Percentiles rank a stretch among this genome's conserved stretches.
These are phyloP conservation scores for Eristalis tenax DNA, from an alignment of 2,888 invertebrate genomes.

Conservation along the genomic window DNA sequence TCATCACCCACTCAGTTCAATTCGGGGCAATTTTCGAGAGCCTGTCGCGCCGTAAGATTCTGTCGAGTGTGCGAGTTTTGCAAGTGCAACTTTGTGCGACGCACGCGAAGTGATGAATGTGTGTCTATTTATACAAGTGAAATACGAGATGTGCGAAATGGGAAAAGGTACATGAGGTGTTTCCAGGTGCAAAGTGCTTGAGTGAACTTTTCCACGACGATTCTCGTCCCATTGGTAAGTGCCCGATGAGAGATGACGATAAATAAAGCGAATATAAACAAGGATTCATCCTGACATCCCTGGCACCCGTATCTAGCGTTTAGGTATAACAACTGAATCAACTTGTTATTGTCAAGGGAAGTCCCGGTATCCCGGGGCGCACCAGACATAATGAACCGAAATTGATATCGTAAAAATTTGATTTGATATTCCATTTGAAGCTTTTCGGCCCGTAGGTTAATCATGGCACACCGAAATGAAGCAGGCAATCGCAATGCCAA, in stretches of 20 bases:
- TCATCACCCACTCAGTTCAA: not conserved
- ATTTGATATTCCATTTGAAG: slow-evolving; percentile 9
- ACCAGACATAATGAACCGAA: slow-evolving; percentile 23
- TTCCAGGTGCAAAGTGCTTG: not conserved
- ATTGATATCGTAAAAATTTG: slow-evolving; percentile 18
- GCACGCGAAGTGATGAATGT: not conserved
- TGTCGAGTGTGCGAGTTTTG: not conserved
- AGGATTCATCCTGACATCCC: not conserved
- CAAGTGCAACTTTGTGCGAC: not conserved
- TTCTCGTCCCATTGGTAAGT: not conserved
- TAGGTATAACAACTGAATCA: slow-evolving; percentile 1
- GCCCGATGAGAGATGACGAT: not conserved
- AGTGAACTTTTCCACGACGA: not conserved
- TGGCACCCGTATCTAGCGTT: not conserved
- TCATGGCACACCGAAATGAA: not conserved
- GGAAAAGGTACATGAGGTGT: no score
- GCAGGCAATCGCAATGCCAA: not conserved
- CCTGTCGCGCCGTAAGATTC: not conserved
- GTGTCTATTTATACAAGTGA: not conserved
- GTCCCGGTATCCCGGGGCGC: not conserved
- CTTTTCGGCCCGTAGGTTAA: slow-evolving; percentile 1
- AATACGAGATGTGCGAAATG: not conserved
- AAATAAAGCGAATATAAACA: not conserved
- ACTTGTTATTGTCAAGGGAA: slow-evolving; percentile 20
- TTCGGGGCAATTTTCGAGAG: not conserved